Percentiles rank a stretch among this genome's conserved stretches.
These are phyloP conservation scores for Dichetophora obliterata DNA, from an alignment of 2,888 invertebrate species.

Conservation along the genomic window DNA sequence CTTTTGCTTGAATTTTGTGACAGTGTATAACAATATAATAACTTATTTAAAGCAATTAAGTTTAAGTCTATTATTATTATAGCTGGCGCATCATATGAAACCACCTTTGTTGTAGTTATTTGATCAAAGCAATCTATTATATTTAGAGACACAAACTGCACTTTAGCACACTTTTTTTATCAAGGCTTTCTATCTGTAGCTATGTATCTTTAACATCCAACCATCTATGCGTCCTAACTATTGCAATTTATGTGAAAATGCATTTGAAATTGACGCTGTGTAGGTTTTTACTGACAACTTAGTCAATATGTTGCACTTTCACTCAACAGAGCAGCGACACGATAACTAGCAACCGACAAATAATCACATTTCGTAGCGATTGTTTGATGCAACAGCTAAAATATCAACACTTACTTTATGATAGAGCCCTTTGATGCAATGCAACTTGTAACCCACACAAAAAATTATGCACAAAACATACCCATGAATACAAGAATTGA, in stretches of 20 bases:
- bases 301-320: slow-evolving; percentile 44
- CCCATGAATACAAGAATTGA: too few relatives aligned
- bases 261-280: not conserved
- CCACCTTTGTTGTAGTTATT: not conserved
- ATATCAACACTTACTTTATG: slow-evolving; percentile 26
- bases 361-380: slow-evolving; percentile 12
- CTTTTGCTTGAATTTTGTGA: slow-evolving; percentile 3
- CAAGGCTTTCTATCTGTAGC: not conserved
- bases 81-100: not conserved
- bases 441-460: slow-evolving; percentile 15
- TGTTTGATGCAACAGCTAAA: slow-evolving; percentile 16
- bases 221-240: not conserved
- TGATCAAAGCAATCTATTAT: not conserved
- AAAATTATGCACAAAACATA: not conserved
- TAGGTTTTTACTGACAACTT: slow-evolving; percentile 42
- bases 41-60: slow-evolving; percentile 12
- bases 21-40: slow-evolving; percentile 13
- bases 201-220: not conserved
- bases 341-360: not conserved
- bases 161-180: not conserved
- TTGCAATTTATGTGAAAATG: not conserved
- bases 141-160: not conserved
- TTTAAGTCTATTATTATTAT: not conserved
- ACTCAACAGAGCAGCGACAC: slow-evolving; percentile 36
- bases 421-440: slow-evolving; percentile 1